These are phyloP conservation scores for Seira musarum DNA, from an alignment of 2,888 invertebrate genomes.

Conservation along the genomic window DNA sequence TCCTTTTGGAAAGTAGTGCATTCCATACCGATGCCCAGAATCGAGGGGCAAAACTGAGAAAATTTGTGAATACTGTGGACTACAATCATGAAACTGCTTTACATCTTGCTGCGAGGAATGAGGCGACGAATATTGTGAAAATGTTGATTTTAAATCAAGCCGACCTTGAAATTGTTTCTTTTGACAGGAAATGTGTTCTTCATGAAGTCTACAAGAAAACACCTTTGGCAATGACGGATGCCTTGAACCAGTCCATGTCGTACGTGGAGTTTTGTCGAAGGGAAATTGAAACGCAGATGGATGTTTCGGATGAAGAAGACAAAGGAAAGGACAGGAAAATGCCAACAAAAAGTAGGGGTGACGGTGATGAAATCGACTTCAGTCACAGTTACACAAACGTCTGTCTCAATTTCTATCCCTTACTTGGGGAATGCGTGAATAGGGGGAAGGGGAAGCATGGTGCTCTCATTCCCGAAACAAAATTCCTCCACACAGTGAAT, in stretches of 20 bases:
- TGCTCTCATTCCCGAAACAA: slow-evolving; percentile 52
- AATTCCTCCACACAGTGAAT: slow-evolving; percentile 59
- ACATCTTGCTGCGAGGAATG: slow-evolving; percentile 61
- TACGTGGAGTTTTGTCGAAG: slow-evolving; percentile 58
- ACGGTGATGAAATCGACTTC: slow-evolving; percentile 51
- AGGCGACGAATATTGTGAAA: slow-evolving; percentile 58
- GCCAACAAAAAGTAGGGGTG: slow-evolving; percentile 22
- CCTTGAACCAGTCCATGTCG: slow-evolving; percentile 57
- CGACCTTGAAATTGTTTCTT: slow-evolving; percentile 50
- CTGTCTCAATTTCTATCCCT: slow-evolving; percentile 61
- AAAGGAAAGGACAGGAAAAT: not conserved
- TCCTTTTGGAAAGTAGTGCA: slow-evolving; percentile 49
- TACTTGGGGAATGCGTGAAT: slow-evolving; percentile 48
- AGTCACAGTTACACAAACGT: slow-evolving; percentile 51
- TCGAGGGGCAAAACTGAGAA: slow-evolving; percentile 46
- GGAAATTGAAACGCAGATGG: slow-evolving; percentile 33
- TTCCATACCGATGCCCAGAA: slow-evolving; percentile 27
- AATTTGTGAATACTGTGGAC: slow-evolving; percentile 55
- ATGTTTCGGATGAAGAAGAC: slow-evolving; percentile 19
- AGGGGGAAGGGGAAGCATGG: slow-evolving; percentile 23
- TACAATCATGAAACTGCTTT: slow-evolving; percentile 54
- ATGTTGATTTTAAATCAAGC: slow-evolving; percentile 56
- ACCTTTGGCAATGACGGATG: slow-evolving; percentile 61
- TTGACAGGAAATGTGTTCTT: slow-evolving; percentile 51
- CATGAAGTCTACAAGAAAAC: slow-evolving; percentile 60